Evolutionary conservation across 2,113 vertebrate species (phyloP).

Genomic region (Anser cygnoides): DNA sequence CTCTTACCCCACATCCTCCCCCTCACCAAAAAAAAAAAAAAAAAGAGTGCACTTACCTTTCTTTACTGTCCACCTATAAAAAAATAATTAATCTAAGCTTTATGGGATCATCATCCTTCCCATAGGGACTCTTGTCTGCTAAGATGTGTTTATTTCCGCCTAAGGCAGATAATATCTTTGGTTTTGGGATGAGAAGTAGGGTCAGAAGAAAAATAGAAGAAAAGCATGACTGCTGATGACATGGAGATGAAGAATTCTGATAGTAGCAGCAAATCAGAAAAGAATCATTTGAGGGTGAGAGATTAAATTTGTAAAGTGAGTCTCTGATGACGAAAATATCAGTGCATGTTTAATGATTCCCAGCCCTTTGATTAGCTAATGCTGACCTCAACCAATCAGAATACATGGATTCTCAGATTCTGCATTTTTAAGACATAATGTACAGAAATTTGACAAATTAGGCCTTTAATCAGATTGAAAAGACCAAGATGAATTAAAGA

Average conservation of each 20-base stretch:
- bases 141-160: constrained; percentile 21
- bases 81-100: constrained; percentile 23
- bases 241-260: constrained; percentile 1
- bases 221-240: constrained; percentile 9
- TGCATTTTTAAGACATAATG: background rate
- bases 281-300: background rate
- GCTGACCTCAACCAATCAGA: background rate
- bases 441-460: background rate
- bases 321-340: background rate
- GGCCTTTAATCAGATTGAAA: background rate
- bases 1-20: background rate
- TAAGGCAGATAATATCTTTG: constrained; percentile 23
- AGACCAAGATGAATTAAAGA: background rate
- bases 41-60: background rate
- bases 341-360: background rate
- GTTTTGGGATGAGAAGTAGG: constrained; percentile 16
- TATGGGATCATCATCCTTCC: background rate
- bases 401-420: background rate
- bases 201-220: constrained; percentile 16
- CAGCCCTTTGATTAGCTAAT: background rate
- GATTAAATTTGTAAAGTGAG: background rate
- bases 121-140: background rate
- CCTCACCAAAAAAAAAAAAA: background rate
- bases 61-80: background rate
- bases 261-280: background rate